Evolutionary conservation across 2,113 vertebrate genomes (phyloP).

Genomic region (Pelmatolapia mariae): DNA sequence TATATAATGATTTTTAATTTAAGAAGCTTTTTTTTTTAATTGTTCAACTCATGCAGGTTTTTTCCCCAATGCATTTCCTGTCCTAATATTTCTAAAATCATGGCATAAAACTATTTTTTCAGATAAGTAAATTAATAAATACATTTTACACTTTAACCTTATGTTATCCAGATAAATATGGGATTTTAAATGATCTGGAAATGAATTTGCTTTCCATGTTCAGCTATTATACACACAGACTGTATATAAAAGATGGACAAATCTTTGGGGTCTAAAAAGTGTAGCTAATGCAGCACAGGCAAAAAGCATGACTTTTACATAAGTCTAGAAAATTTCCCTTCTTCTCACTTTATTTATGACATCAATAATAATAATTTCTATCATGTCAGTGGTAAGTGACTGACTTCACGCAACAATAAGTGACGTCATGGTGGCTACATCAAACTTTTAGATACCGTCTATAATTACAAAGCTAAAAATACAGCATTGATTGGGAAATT

Average conservation of each 20-base stretch:
- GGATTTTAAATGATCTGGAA: not conserved
- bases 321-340: not conserved
- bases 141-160: not conserved
- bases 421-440: not conserved
- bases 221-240: not conserved
- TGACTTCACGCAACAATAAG: not conserved
- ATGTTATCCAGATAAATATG: not conserved
- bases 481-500: not conserved
- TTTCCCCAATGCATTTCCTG: not conserved
- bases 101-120: not conserved
- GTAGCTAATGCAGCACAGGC: not conserved
- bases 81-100: not conserved
- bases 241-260: not conserved
- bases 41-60: not conserved
- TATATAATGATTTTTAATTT: not conserved
- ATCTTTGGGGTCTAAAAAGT: not conserved
- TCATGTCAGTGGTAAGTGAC: not conserved
- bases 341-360: not conserved
- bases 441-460: not conserved
- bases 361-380: not conserved
- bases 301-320: not conserved
- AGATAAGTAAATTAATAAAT: not conserved
- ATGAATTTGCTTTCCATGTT: not conserved
- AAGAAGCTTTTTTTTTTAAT: not conserved
- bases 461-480: not conserved